Evolutionary conservation across 53 echinoderm and acorn worm species (phyloP), one percentile per base, ranked within the genome.

Genomic region (Luidia sarsii): DNA sequence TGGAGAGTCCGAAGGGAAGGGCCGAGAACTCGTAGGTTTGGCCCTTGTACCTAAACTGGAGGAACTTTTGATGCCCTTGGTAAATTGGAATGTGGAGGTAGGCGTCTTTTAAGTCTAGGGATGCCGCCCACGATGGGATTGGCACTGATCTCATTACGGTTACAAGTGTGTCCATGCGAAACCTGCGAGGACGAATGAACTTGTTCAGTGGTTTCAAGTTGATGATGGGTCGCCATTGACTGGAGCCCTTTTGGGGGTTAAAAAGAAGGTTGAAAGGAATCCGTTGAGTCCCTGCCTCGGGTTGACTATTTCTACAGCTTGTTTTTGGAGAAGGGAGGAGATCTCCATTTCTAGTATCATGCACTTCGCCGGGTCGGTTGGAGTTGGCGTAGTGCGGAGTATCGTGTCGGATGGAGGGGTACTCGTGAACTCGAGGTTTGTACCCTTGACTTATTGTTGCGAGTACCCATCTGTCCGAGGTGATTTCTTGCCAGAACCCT

Each of bases 121-220:
- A n/a, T 8, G 48, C 39, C 27, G 70, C 63, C 83, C 71, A 83
- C 2, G 55, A 59, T 22, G 70, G 43, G 7, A 27, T 39, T 4
- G 15, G 22, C 2, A 71, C 8, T 2, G 68, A 36, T 3, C 35
- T 7, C 4, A 62, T 16, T 1, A 75, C 35, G 10, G 65, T 28
- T 50, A 24, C 6, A 2, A 85, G 23, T 1, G 65, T 85, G 24
- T 65, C 79, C 86, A 86, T 86, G 3, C 65, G 49, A 34, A 85
- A 75, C 22, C 54, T 38, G 2, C 8, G 4, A 21, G 85, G 50
- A 4, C 35, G 23, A 9, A 79, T 51, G 57, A 54, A 65, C 23
- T n/a, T 57, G 70, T 71, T 71, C 1, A 83, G 39, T 4, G 48
- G 33, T 33, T 48, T 57, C 14, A 83, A 16, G 31, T 83, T 71